Evolutionary conservation across 2,797 vertebrate species (phyloP).

Genomic region (Falco cherrug): DNA sequence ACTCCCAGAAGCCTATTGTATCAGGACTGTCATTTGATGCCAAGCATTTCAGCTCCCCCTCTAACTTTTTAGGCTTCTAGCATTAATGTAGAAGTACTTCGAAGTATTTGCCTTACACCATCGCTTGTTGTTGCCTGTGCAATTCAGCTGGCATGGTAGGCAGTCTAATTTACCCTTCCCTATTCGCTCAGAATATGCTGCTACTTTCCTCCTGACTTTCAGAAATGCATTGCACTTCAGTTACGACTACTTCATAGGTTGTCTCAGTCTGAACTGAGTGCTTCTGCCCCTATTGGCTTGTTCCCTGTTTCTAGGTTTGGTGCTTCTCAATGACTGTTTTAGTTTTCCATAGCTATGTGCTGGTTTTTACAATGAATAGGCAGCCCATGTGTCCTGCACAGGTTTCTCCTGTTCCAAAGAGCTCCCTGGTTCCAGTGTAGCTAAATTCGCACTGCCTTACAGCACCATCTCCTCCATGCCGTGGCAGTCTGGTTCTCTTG

Average conservation of each 20-base stretch:
- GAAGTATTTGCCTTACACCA: not conserved
- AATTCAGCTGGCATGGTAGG: not conserved
- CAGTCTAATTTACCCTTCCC: not conserved
- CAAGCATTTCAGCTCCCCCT: not conserved
- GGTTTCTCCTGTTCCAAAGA: not conserved
- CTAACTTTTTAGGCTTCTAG: not conserved
- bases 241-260: not conserved
- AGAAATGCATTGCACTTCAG: not conserved
- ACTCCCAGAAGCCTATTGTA: not conserved
- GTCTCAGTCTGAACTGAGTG: not conserved
- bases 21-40: not conserved
- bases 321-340: not conserved
- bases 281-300: not conserved
- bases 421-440: not conserved
- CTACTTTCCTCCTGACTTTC: not conserved
- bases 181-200: not conserved
- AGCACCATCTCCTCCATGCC: not conserved
- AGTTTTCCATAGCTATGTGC: not conserved
- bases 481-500: not conserved
- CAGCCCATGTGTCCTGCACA: not conserved
- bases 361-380: not conserved
- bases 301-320: not conserved
- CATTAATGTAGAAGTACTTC: not conserved
- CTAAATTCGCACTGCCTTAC: not conserved
- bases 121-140: not conserved